Evolutionary conservation across 1,140 invertebrate genomes (phyloP).

Genomic region (Periplaneta americana): DNA sequence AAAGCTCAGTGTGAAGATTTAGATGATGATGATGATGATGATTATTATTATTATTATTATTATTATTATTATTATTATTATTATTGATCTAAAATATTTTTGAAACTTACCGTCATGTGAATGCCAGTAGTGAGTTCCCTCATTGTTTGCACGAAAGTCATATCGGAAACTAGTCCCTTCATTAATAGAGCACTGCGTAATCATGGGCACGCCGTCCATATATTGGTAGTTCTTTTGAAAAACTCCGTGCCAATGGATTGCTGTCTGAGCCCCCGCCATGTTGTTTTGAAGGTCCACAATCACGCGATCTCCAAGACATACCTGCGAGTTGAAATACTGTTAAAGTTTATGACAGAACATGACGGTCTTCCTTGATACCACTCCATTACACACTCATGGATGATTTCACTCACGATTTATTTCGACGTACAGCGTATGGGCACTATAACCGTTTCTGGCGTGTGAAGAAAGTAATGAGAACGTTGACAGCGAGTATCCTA

Average conservation of each 20-base stretch:
- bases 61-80: no score
- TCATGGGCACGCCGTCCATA: conserved; percentile 62
- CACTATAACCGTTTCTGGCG: no score
- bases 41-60: no score
- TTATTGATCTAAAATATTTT: background rate
- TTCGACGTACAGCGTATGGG: background rate
- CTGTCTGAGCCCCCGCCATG: conserved; percentile 39
- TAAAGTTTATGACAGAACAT: background rate
- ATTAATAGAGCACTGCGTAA: conserved; percentile 62
- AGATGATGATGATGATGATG: no score
- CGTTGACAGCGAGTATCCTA: no score
- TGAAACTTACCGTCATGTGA: conserved; percentile 51
- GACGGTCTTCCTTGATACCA: background rate
- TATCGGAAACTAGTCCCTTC: conserved; percentile 53
- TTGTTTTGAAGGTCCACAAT: conserved; percentile 53
- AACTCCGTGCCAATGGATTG: conserved; percentile 47
- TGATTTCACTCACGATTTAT: background rate
- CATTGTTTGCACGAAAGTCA: conserved; percentile 35
- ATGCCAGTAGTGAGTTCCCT: conserved; percentile 60
- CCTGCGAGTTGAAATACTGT: conserved; percentile 34
- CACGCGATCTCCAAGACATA: conserved; percentile 49
- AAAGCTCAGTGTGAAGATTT: no score
- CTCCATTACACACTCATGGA: no score
- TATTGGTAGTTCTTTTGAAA: conserved; percentile 40
- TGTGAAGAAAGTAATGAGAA: no score